phyloP scores from a whole-genome alignment of 2,888 invertebrate species.

The Minunthozetes semirufus region DNA sequence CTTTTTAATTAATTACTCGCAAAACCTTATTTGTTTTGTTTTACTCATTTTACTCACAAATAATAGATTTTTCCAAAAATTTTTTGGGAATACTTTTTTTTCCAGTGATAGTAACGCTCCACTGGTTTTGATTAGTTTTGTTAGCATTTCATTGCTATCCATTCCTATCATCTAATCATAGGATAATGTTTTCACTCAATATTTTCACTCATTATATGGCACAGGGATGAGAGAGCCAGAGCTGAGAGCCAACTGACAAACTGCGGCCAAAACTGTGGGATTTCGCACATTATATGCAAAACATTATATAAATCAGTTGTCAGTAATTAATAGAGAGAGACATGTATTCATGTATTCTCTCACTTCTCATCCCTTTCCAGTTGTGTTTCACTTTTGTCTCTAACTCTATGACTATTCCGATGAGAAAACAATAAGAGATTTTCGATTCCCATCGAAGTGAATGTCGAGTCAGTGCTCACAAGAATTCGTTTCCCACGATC shows the following conservation, averaged over 20 bases:
- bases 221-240: too few species aligned
- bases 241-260: too few species aligned
- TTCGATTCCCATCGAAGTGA: conserved; percentile 22
- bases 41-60: background rate
- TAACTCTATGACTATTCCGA: conserved; percentile 23
- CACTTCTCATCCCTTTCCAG: background rate
- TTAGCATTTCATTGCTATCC: too few species aligned
- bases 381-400: background rate
- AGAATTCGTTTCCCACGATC: conserved; percentile 30
- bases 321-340: conserved; percentile 6
- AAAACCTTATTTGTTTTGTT: background rate
- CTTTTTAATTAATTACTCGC: conserved; percentile 17
- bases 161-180: too few species aligned
- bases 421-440: conserved; percentile 22
- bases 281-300: background rate
- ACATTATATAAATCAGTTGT: background rate
- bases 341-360: too few species aligned
- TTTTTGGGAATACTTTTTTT: background rate
- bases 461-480: conserved; percentile 13
- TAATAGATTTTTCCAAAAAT: background rate
- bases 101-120: too few species aligned
- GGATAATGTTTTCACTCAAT: too few species aligned
- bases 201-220: too few species aligned
- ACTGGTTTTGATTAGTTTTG: too few species aligned
- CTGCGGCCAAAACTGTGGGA: too few species aligned